Percentiles rank a stretch among this genome's conserved stretches.
Evolutionary conservation across 2,797 vertebrate species (phyloP).

Genomic region (Luscinia luscinia): DNA sequence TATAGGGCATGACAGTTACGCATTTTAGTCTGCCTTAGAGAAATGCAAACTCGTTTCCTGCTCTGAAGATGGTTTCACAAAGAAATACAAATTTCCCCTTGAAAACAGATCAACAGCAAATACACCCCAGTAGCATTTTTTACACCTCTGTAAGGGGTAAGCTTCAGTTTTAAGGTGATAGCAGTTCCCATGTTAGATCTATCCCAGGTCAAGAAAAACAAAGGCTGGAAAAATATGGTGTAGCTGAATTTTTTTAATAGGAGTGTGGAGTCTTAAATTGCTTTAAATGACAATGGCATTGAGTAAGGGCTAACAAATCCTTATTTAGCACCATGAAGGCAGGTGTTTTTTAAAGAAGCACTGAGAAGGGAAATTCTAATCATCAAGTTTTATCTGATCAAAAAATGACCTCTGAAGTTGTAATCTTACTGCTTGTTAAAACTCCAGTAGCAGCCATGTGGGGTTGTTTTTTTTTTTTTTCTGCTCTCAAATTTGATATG

Average conservation of each 20-base stretch:
- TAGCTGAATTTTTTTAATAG: not conserved
- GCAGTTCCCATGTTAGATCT: not conserved
- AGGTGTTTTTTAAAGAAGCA: not conserved
- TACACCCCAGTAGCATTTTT: not conserved
- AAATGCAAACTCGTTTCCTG: not conserved
- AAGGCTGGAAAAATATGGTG: not conserved
- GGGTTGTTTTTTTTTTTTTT: accelerated
- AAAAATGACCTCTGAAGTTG: not conserved
- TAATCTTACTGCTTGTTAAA: not conserved
- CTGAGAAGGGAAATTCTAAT: not conserved
- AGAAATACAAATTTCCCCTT: not conserved
- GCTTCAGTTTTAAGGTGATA: not conserved
- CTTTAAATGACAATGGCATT: not conserved
- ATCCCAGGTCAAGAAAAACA: not conserved
- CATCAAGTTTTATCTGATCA: not conserved
- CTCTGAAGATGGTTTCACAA: not conserved
- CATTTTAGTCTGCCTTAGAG: not conserved
- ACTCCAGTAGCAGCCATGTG: not conserved
- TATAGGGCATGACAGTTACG: not conserved
- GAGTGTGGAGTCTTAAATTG: not conserved
- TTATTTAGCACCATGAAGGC: not conserved
- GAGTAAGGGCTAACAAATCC: not conserved
- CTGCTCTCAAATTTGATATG: not conserved
- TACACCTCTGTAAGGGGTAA: not conserved
- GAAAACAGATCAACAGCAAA: not conserved